These are phyloP conservation scores for Psittacula derbiana DNA, from an alignment of 2,797 vertebrate species.

Conservation along the genomic window DNA sequence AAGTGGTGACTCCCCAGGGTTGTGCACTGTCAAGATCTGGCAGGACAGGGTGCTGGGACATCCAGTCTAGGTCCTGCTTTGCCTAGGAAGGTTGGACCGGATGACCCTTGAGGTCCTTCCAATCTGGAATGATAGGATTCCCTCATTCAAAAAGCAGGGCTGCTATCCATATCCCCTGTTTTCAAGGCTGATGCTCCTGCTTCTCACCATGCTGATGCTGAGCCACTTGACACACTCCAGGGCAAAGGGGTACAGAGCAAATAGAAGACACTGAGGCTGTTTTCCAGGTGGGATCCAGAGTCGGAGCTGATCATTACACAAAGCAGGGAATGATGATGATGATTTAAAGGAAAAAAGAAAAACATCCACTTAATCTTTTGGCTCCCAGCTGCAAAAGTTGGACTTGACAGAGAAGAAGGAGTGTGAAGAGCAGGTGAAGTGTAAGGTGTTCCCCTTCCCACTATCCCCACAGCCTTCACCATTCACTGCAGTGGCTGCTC, in stretches of 20 bases:
- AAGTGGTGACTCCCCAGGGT: neutral
- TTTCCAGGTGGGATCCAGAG: neutral
- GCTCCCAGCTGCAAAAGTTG: neutral
- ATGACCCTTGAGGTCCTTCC: neutral
- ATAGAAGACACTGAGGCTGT: too few species aligned
- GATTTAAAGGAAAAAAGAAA: neutral
- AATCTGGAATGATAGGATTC: neutral
- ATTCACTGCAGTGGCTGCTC: neutral
- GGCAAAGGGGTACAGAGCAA: neutral
- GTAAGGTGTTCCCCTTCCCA: too few species aligned
- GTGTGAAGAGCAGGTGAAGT: neutral
- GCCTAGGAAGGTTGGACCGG: neutral
- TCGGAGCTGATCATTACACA: neutral
- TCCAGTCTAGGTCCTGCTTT: neutral
- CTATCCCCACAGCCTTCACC: neutral
- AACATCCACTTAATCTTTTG: neutral
- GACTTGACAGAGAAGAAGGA: neutral
- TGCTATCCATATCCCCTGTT: neutral
- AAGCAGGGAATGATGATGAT: neutral
- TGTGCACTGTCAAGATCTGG: neutral
- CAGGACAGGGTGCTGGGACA: neutral
- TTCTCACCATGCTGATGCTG: accelerated
- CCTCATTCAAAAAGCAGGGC: neutral
- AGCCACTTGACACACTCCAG: neutral
- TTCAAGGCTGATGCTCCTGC: neutral